Conservation (phyloP, 2,888 invertebrate species). For the Anoplius nigerrimus region DNA sequence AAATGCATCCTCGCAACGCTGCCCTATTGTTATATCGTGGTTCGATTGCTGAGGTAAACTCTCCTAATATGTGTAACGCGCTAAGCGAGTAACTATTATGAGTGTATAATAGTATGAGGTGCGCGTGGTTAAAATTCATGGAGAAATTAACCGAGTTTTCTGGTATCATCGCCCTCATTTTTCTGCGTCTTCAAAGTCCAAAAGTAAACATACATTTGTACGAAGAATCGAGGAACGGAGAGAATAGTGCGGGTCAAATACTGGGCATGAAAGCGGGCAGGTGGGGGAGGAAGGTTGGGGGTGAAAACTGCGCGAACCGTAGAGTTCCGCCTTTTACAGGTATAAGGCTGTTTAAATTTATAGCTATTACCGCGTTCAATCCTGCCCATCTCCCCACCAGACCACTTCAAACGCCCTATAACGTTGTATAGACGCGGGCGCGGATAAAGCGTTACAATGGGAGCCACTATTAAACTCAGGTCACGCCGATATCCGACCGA, state of each 20-base stretch:
- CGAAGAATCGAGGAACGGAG: not conserved
- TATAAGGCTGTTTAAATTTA: conserved; percentile 56
- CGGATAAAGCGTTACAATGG: conserved; percentile 53
- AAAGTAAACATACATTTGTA: not conserved
- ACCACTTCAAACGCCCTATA: conserved; percentile 20
- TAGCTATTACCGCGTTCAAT: conserved; percentile 48
- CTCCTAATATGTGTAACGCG: no score
- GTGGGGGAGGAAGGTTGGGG: not conserved
- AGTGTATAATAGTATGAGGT: no score
- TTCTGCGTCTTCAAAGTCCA: no score
- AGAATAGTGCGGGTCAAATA: not conserved
- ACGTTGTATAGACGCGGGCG: conserved; percentile 34
- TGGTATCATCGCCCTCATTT: no score
- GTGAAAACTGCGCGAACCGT: not conserved
- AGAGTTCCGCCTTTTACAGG: conserved; percentile 44
- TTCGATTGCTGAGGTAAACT: no score
- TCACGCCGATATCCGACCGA: conserved; percentile 49
- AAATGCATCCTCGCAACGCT: no score
- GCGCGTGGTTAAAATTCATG: no score
- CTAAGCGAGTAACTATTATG: no score
- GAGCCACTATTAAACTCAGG: conserved; percentile 53
- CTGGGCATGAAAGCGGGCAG: not conserved
- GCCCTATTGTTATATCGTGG: no score
- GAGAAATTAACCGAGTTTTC: no score
- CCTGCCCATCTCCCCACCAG: conserved; percentile 3